Evolutionary conservation across 64 coral and sea anemone species (phyloP), one percentile per base, ranked within the genome.

Genomic region (Acropora tenuis): DNA sequence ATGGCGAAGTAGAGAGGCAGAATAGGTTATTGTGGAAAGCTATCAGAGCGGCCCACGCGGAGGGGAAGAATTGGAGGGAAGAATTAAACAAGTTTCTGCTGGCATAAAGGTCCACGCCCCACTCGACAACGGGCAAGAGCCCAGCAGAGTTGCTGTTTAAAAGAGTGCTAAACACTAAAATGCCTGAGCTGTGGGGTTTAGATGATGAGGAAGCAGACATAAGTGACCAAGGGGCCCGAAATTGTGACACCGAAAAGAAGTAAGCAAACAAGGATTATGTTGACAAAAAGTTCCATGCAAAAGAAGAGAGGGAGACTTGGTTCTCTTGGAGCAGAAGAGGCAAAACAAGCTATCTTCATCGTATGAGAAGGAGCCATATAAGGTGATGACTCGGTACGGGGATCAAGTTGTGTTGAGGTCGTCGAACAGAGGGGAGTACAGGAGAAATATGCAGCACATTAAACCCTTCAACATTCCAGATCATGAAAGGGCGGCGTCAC

Each of bases 181-280:
- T 66, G 71, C 71, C 10, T 74, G 4, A 74, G 71, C 19, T 74
- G 18, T 6, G 1, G 17, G 17, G 19, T 40, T 20, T 74, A 3
- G 71, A 74, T 40, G 71, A 74, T 74, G 71, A 74, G 71, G 19
- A 74, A 74, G 71, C n/a, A 40, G 71, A 74, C 71, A 18, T 74
- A 74, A 74, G 71, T 74, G 18, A 74, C n/a, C 71, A 74, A 74
- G 71, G 71, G n/a, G 71, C n/a, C 71, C 2, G 71, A 30, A 3
- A 74, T 11, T 15, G 61, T 13, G 61, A 66, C 61, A 66, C 61
- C 61, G 9, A 66, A 66, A 66, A 17, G 61, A 66, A 66, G 8
- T 15, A 66, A 17, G 8, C 8, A 13, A 66, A 66, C 61, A 66
- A 66, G 15, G 61, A 66, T 17, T 66, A 66, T 74, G 71, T 74